Percentiles rank a stretch among this genome's conserved stretches.
These are phyloP conservation scores for Trachelus iudaicus DNA, from an alignment of 2,888 invertebrate genomes.

Conservation along the genomic window DNA sequence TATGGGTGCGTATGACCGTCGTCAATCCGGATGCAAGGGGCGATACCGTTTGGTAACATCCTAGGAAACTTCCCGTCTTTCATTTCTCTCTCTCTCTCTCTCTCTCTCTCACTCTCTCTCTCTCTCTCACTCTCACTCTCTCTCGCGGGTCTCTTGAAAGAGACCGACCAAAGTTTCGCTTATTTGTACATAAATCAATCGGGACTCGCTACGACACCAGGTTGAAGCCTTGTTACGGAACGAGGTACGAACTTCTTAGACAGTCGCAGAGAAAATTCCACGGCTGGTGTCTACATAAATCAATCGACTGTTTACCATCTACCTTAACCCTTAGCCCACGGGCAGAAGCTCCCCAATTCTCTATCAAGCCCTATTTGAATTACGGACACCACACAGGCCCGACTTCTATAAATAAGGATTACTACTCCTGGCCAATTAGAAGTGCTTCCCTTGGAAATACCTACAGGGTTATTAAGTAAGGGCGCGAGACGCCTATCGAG, in stretches of 20 bases:
- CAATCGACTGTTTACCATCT: constrained; percentile 48
- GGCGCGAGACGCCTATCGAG: constrained; percentile 2
- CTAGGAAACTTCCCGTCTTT: constrained; percentile 1
- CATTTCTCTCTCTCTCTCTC: constrained; percentile 16
- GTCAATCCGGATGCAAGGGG: not conserved
- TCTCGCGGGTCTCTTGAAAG: not conserved
- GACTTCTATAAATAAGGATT: constrained; percentile 51
- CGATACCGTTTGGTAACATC: not conserved
- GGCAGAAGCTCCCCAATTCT: not conserved
- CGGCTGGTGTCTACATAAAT: constrained; percentile 39
- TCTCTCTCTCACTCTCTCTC: too few relatives aligned
- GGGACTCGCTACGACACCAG: not conserved
- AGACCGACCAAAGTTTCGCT: not conserved
- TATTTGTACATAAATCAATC: not conserved
- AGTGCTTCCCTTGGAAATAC: constrained; percentile 32
- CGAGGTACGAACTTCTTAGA: not conserved
- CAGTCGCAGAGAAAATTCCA: not conserved
- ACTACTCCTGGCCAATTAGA: constrained; percentile 42
- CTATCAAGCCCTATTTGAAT: not conserved
- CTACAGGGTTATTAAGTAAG: constrained; percentile 32
- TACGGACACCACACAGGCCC: constrained; percentile 1
- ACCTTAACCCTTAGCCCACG: constrained; percentile 39
- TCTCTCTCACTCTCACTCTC: constrained; percentile 18
- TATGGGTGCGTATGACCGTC: not conserved
- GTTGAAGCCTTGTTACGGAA: not conserved